A percentile compares a stretch with the other conserved stretches of the same genome.
phyloP scores from a whole-genome alignment of 2,113 vertebrate genomes.

The Ifrita kowaldi region DNA sequence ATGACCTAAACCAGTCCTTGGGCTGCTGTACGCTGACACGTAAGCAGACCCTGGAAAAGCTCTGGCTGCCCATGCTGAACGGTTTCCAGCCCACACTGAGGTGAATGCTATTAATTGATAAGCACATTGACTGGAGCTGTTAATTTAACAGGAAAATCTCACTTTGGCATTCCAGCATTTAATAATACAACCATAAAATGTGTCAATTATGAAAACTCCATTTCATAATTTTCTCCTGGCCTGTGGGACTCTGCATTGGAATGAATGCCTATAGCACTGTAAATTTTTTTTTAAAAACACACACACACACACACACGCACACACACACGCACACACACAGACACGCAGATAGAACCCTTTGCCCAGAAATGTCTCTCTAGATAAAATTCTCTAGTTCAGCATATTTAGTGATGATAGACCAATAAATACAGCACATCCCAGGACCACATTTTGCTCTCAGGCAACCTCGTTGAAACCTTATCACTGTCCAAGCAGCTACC shows the following conservation, averaged over 20 bases:
- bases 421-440: background rate
- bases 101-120: background rate
- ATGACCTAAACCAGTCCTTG: background rate
- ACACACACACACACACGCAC: background rate
- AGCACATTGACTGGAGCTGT: background rate
- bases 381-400: background rate
- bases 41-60: background rate
- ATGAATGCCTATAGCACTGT: background rate
- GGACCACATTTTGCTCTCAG: background rate
- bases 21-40: background rate
- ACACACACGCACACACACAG: background rate
- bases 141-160: background rate
- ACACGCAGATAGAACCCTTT: background rate
- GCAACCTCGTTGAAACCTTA: background rate
- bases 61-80: fast-evolving
- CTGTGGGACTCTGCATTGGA: background rate
- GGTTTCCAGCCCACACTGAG: background rate
- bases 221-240: background rate
- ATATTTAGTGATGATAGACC: background rate
- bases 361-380: background rate
- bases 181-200: background rate
- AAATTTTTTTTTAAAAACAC: background rate
- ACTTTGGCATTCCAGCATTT: background rate
- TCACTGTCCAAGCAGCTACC: background rate
- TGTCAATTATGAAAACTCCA: background rate